These are phyloP conservation scores for Arnoldichthys spilopterus DNA, from an alignment of 2,797 vertebrate genomes.

Conservation along the genomic window DNA sequence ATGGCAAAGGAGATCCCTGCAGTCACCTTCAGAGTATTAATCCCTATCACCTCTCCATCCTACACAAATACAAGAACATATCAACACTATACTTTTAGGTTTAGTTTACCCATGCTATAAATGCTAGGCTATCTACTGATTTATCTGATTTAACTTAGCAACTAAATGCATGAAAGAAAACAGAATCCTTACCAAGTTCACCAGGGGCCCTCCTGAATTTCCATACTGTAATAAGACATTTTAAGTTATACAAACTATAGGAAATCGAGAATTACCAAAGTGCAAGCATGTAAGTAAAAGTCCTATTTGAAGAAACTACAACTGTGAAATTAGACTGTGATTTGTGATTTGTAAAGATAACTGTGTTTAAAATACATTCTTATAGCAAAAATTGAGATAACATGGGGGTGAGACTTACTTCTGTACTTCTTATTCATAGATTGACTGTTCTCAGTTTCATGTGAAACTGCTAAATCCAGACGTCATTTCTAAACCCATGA, in stretches of 20 bases:
- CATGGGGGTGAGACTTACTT: not conserved
- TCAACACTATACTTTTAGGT: too few species aligned
- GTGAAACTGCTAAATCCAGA: not conserved
- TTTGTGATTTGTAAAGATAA: too few species aligned
- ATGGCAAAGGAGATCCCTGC: slow-evolving; percentile 98
- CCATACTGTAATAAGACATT: slow-evolving; percentile 85
- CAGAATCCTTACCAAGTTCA: slow-evolving; percentile 90
- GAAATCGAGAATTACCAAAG: not conserved
- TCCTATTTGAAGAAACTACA: not conserved
- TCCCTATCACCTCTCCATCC: slow-evolving; percentile 98
- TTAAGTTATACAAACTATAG: not conserved
- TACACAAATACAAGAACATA: slow-evolving; percentile 62
- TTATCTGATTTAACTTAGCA: not conserved
- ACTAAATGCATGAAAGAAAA: not conserved
- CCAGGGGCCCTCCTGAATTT: slow-evolving; percentile 95
- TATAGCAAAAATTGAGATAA: too few species aligned
- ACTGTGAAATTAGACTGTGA: not conserved
- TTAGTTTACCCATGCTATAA: too few species aligned
- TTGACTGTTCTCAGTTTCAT: not conserved
- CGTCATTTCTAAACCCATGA: not conserved
- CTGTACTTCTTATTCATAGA: not conserved
- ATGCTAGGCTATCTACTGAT: slow-evolving; percentile 3
- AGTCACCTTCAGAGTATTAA: slow-evolving; percentile 96
- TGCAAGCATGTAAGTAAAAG: not conserved
- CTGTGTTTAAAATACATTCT: not conserved